These are phyloP conservation scores for Otocyon megalotis DNA, from an alignment of 2,113 vertebrate genomes.

Conservation along the genomic window DNA sequence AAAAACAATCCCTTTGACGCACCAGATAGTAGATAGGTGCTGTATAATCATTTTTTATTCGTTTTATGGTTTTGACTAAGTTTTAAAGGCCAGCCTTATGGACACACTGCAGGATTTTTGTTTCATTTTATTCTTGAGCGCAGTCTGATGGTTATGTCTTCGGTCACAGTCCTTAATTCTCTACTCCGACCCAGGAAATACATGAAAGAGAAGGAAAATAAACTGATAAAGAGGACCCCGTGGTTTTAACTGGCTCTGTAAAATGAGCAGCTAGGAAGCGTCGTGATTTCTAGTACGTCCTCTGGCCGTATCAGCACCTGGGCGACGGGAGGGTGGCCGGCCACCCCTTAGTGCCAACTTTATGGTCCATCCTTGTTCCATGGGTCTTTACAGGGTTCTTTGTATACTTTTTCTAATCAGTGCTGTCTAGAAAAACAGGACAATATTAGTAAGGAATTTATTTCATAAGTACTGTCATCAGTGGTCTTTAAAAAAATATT, in stretches of 20 bases:
- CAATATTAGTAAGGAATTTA: slow-evolving; percentile 81
- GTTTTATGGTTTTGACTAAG: slow-evolving; percentile 20
- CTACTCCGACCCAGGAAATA: neutral
- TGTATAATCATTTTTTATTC: slow-evolving; percentile 13
- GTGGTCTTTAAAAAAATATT: slow-evolving; percentile 75
- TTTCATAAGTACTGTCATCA: slow-evolving; percentile 75
- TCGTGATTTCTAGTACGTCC: neutral
- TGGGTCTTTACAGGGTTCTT: slow-evolving; percentile 70
- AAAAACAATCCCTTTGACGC: slow-evolving; percentile 12
- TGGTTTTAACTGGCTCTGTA: neutral
- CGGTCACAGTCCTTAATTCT: neutral
- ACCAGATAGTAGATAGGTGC: neutral
- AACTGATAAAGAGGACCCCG: neutral
- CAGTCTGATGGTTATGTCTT: neutral
- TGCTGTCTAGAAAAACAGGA: slow-evolving; percentile 76
- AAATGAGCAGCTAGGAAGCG: neutral
- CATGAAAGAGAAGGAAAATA: slow-evolving; percentile 46
- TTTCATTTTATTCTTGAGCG: slow-evolving; percentile 50
- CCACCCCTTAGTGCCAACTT: slow-evolving; percentile 42
- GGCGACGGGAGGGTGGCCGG: no score
- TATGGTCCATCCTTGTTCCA: slow-evolving; percentile 54
- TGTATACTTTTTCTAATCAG: slow-evolving; percentile 63
- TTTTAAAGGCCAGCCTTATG: neutral
- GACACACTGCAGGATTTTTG: neutral
- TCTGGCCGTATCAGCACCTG: neutral